A percentile compares a stretch with the other conserved stretches of the same genome.
These are phyloP conservation scores for Clunio marinus DNA, from an alignment of 2,888 invertebrate species.

Conservation along the genomic window DNA sequence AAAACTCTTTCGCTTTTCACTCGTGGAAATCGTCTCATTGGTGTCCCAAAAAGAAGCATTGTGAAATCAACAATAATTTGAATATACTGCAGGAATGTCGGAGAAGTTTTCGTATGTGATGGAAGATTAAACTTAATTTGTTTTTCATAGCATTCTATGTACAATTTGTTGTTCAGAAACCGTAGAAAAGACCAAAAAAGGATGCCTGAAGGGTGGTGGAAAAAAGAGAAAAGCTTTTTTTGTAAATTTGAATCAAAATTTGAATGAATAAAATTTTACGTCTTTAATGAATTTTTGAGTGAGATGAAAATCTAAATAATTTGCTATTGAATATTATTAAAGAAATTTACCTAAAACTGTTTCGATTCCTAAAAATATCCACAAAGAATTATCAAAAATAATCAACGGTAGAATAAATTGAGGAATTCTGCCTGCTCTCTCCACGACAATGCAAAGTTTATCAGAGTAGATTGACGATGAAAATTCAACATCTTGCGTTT, in stretches of 20 bases:
- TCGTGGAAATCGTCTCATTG: slow-evolving; percentile 47
- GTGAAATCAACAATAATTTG: slow-evolving; percentile 47
- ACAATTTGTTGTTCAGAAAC: slow-evolving; percentile 14
- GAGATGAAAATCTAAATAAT: not conserved
- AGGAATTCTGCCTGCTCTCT: slow-evolving; percentile 49
- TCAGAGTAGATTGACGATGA: slow-evolving; percentile 49
- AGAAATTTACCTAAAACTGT: not conserved
- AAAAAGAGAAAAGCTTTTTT: slow-evolving; percentile 7
- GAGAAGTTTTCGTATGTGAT: slow-evolving; percentile 4
- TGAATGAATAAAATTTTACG: too few species aligned
- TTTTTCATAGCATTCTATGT: not conserved
- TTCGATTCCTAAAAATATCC: slow-evolving; percentile 46
- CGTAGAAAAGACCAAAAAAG: slow-evolving; percentile 15
- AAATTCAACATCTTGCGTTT: slow-evolving; percentile 47
- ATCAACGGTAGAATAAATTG: slow-evolving; percentile 49
- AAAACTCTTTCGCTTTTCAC: slow-evolving; percentile 49
- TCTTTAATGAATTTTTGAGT: too few species aligned
- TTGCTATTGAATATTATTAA: not conserved
- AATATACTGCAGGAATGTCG: slow-evolving; percentile 23
- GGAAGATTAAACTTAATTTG: slow-evolving; percentile 33
- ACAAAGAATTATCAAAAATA: slow-evolving; percentile 47
- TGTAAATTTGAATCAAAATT: too few species aligned
- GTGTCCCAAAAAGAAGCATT: slow-evolving; percentile 48
- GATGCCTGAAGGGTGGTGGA: not conserved
- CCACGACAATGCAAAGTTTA: slow-evolving; percentile 49